Conservation (phyloP, 1,140 invertebrate species). For the Coelopa frigida region DNA sequence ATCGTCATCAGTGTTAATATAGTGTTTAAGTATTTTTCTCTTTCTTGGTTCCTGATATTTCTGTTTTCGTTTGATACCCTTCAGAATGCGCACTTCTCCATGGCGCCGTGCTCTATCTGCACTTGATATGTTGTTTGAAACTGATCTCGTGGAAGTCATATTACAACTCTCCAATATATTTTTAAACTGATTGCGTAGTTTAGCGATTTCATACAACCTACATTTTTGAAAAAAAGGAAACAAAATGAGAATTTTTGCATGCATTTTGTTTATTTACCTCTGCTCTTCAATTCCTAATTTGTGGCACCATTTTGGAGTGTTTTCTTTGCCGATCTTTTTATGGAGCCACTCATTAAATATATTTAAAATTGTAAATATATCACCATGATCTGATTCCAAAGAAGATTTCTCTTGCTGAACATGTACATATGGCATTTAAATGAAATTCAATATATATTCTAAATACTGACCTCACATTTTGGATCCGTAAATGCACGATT, state of each 20-base stretch:
- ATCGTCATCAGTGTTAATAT: constrained; percentile 29
- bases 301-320: constrained; percentile 73
- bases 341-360: constrained; percentile 85
- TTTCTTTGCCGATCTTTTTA: constrained; percentile 53
- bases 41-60: constrained; percentile 56
- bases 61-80: constrained; percentile 65
- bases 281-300: constrained; percentile 89
- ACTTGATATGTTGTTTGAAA: constrained; percentile 58
- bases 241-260: background rate
- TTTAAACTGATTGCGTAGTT: constrained; percentile 84
- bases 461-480: constrained; percentile 66
- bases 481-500: constrained; percentile 78
- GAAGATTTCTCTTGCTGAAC: constrained; percentile 21
- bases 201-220: constrained; percentile 87
- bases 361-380: constrained; percentile 87
- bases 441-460: background rate
- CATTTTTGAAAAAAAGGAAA: no score
- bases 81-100: constrained; percentile 80
- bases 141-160: constrained; percentile 40
- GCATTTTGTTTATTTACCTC: constrained; percentile 41
- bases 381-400: constrained; percentile 62
- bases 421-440: background rate
- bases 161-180: constrained; percentile 73
- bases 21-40: constrained; percentile 65
- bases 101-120: constrained; percentile 71